phyloP scores from a whole-genome alignment of 2,888 invertebrate species.

The Netelia melanura region DNA sequence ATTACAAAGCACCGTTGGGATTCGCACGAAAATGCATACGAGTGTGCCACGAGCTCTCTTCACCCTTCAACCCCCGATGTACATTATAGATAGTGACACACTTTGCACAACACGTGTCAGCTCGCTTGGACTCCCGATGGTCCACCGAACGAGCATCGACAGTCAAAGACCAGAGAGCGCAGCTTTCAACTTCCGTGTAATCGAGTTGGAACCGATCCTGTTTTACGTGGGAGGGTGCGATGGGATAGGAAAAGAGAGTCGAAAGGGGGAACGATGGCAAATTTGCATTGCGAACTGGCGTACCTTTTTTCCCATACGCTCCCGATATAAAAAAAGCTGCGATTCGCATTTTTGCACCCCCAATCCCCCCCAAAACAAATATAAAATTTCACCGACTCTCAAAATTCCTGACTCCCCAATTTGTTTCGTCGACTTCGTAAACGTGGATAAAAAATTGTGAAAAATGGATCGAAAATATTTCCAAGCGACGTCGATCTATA shows the following conservation, averaged over 20 bases:
- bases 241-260: background rate
- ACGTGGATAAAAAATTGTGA: too few relatives aligned
- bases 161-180: conserved; percentile 58
- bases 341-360: background rate
- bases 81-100: conserved; percentile 59
- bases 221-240: background rate
- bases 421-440: too few relatives aligned
- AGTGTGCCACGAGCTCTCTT: background rate
- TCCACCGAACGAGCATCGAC: conserved; percentile 9
- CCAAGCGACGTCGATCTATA: too few relatives aligned
- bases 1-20: background rate
- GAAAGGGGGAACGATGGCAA: background rate
- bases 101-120: conserved; percentile 35
- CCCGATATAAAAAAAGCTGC: background rate
- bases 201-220: conserved; percentile 43
- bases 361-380: too few relatives aligned
- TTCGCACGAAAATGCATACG: background rate
- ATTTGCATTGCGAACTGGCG: conserved; percentile 16
- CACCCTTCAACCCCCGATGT: background rate
- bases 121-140: conserved; percentile 26
- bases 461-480: too few relatives aligned
- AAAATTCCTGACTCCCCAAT: too few relatives aligned
- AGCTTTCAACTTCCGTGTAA: conserved; percentile 62
- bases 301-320: background rate
- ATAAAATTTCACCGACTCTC: too few relatives aligned